Evolutionary conservation across 1,140 invertebrate species (phyloP).

Genomic region (Heliothis subflexa): DNA sequence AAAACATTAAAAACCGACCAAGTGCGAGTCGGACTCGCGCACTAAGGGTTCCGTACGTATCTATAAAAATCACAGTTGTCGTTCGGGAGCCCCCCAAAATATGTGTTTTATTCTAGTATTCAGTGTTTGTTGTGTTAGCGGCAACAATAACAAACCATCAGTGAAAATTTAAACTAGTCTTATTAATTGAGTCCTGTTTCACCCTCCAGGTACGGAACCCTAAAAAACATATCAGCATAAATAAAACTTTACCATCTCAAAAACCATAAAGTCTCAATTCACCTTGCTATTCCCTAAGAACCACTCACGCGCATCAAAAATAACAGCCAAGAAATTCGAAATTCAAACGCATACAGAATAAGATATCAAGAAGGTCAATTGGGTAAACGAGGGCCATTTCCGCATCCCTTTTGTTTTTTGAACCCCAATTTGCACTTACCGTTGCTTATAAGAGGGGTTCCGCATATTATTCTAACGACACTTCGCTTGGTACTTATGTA

Average conservation of each 20-base stretch:
- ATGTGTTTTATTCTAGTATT: too few relatives aligned
- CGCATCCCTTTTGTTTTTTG: constrained; percentile 11
- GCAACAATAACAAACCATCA: too few relatives aligned
- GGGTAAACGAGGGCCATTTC: constrained; percentile 1
- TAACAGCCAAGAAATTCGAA: background rate
- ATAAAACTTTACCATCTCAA: background rate
- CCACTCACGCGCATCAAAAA: constrained; percentile 9
- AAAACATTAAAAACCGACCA: too few relatives aligned
- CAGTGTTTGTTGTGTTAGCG: too few relatives aligned
- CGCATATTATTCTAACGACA: background rate
- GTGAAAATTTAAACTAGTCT: too few relatives aligned
- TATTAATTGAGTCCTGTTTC: too few relatives aligned
- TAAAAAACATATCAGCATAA: too few relatives aligned
- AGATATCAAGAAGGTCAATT: constrained; percentile 2
- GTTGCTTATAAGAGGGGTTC: background rate
- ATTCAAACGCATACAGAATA: constrained; percentile 1
- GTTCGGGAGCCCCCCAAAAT: too few relatives aligned
- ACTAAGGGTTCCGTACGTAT: too few relatives aligned
- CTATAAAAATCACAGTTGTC: too few relatives aligned
- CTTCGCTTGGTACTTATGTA: background rate
- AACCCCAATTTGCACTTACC: constrained; percentile 25
- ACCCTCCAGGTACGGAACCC: too few relatives aligned
- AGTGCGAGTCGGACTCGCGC: too few relatives aligned
- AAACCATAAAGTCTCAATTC: background rate
- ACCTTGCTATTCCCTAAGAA: background rate